Base-by-base conservation (phyloP, 2,797 vertebrate genomes). In the Alectoris magna region DNA sequence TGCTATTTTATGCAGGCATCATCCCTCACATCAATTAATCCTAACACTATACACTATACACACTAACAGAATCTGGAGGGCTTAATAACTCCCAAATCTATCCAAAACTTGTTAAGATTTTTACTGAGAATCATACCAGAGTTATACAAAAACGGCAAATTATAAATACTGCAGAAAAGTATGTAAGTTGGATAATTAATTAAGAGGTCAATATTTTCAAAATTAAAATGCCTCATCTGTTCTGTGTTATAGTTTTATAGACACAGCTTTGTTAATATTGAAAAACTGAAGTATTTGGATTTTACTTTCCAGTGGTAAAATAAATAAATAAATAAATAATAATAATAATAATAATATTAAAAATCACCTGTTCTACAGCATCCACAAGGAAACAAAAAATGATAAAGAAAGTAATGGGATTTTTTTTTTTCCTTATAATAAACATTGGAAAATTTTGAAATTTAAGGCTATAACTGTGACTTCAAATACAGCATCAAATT, bases 1-100 rank as follows among this genome's bases (percentile, higher is more conserved):
- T 22, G 4, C 0, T 3, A 17, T 77, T 85, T 69, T n/a, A 34
- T 46, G 7, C 10, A 68, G 90, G 92, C 55, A 48, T 23, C 36
- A 64, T 68, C 18, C 4, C 49, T 85, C 6, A 12, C 27, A 58
- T 10, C 9, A 60, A 74, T 60, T 24, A 88, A 55, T 3, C 9
- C 5, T 62, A 46, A 53, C 1, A 41, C 0, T 4, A 0, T 7
- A 53, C 1, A 41, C 0, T 4, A 0, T 7, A 41, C 6, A 26
- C 10, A 66, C 1, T 6, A 41, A 60, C 3, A 49, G 17, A 77
- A 46, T 53, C 26, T 74, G 46, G 46, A 62, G 8, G 27, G 6
- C 6, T 77, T 10, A 16, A 6, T 36, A 60, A 67, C 5, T 8
- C 51, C 9, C 11, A 68, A 67, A 93, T 11, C 8, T 73, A 23